These are phyloP conservation scores for Chloropsis hardwickii DNA, from an alignment of 2,113 vertebrate species.

Conservation along the genomic window DNA sequence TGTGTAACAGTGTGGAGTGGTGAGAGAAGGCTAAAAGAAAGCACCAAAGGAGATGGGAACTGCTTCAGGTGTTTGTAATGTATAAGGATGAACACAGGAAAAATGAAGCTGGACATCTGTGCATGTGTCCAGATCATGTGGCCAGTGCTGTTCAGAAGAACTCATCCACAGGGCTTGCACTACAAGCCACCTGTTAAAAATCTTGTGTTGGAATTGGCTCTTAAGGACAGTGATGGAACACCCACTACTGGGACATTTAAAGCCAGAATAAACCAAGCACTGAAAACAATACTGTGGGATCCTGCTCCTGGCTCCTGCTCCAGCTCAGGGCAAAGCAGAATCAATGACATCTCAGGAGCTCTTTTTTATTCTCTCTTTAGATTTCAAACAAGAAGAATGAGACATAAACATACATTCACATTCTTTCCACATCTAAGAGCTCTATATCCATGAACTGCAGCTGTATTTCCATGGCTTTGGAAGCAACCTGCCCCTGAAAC, in stretches of 20 bases:
- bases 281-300: background rate
- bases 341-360: fast-evolving
- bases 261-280: background rate
- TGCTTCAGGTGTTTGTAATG: background rate
- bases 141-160: background rate
- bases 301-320: background rate
- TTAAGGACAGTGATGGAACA: background rate
- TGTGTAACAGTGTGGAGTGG: background rate
- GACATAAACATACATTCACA: background rate
- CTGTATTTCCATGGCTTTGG: background rate
- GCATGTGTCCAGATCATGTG: background rate
- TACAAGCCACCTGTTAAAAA: background rate
- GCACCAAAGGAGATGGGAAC: background rate
- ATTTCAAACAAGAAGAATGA: background rate
- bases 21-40: background rate
- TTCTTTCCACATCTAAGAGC: background rate
- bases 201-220: background rate
- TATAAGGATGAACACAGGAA: background rate
- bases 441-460: background rate
- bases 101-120: background rate
- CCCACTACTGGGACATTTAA: background rate
- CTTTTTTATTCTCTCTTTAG: background rate
- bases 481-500: background rate
- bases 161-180: background rate
- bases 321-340: background rate